These are phyloP conservation scores for Paraescarpia echinospica DNA, from an alignment of 1,140 invertebrate species.

Conservation along the genomic window DNA sequence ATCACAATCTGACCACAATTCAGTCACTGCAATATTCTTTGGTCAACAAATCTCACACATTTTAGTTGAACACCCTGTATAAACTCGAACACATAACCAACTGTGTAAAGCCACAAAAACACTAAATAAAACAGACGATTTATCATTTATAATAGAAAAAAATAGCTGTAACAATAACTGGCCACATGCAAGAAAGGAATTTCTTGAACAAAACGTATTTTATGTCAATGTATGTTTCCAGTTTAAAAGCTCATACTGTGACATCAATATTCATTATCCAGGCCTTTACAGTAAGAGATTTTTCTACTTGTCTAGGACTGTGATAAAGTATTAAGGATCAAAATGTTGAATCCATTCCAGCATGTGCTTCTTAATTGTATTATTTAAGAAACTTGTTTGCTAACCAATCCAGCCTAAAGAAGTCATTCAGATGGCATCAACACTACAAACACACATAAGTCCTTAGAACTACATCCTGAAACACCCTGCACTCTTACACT, in stretches of 20 bases:
- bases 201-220: background rate
- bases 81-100: background rate
- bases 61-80: background rate
- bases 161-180: background rate
- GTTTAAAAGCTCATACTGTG: background rate
- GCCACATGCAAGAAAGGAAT: background rate
- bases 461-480: background rate
- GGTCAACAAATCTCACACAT: background rate
- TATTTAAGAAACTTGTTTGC: background rate
- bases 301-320: background rate
- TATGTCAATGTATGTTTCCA: background rate
- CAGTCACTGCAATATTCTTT: background rate
- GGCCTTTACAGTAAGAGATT: background rate
- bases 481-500: background rate
- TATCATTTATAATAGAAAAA: background rate
- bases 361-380: background rate
- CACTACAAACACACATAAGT: background rate
- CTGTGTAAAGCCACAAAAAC: background rate
- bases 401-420: background rate
- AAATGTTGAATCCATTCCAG: background rate
- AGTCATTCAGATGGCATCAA: background rate
- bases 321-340: background rate
- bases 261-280: background rate
- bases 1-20: background rate
- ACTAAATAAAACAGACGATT: background rate